These are phyloP conservation scores for Potorous gilbertii DNA, from an alignment of 2,797 vertebrate species.

Conservation along the genomic window DNA sequence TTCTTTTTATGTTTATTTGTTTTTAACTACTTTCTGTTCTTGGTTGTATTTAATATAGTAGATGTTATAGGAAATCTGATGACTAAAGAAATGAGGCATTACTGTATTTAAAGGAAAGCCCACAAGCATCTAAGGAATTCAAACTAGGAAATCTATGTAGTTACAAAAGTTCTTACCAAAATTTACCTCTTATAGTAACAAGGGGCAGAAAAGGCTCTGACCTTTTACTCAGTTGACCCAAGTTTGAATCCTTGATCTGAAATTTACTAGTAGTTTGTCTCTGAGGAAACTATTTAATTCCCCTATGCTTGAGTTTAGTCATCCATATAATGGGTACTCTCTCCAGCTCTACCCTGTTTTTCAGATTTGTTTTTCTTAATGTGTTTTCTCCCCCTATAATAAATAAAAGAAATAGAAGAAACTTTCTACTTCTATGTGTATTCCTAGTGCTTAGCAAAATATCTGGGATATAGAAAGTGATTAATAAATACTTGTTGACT, in stretches of 20 bases:
- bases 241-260: not conserved
- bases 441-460: not conserved
- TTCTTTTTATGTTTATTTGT: not conserved
- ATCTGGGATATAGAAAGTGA: not conserved
- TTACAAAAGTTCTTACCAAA: not conserved
- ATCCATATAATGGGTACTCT: not conserved
- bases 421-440: not conserved
- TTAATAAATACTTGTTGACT: not conserved
- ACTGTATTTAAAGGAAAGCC: not conserved
- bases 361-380: not conserved
- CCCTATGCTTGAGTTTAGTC: not conserved
- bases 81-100: not conserved
- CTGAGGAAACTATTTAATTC: not conserved
- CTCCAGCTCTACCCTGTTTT: not conserved
- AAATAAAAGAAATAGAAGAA: not conserved
- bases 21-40: not conserved
- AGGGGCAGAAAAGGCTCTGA: not conserved
- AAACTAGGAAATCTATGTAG: not conserved
- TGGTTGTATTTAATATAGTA: not conserved
- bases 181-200: not conserved
- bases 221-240: not conserved
- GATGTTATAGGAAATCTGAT: not conserved
- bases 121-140: not conserved
- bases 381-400: not conserved
- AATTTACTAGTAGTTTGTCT: not conserved